Conservation (phyloP, 2,113 vertebrate genomes). For the Centropus bengalensis region DNA sequence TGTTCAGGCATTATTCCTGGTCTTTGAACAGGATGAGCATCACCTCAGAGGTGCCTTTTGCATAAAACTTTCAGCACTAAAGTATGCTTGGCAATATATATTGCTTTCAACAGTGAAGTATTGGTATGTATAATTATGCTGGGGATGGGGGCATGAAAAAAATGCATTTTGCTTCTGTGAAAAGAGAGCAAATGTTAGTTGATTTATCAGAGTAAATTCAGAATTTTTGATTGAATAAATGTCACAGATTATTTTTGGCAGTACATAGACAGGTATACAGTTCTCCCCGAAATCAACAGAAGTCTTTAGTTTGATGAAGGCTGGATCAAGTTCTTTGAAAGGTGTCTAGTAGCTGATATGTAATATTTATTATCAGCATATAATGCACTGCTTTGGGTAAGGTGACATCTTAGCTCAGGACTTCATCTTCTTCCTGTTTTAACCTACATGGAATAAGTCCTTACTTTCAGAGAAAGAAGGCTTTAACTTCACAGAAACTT, state of each 20-base stretch:
- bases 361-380: neutral
- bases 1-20: neutral
- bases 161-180: neutral
- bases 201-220: neutral
- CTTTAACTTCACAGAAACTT: neutral
- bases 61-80: neutral
- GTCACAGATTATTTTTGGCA: neutral
- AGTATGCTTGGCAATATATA: neutral
- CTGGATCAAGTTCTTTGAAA: neutral
- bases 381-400: neutral
- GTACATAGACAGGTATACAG: neutral
- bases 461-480: neutral
- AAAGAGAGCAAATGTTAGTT: neutral
- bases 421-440: neutral
- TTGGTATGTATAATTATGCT: neutral
- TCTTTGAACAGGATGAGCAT: neutral
- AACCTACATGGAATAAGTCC: neutral
- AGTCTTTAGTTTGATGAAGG: neutral
- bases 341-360: neutral
- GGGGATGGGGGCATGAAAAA: neutral
- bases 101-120: too few relatives aligned
- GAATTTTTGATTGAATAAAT: neutral
- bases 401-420: neutral
- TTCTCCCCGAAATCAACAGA: neutral
- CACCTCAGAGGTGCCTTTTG: neutral